A percentile compares a stretch with the other conserved stretches of the same genome.
phyloP scores from a whole-genome alignment of 2,797 vertebrate species.

The Acipenser ruthenus region DNA sequence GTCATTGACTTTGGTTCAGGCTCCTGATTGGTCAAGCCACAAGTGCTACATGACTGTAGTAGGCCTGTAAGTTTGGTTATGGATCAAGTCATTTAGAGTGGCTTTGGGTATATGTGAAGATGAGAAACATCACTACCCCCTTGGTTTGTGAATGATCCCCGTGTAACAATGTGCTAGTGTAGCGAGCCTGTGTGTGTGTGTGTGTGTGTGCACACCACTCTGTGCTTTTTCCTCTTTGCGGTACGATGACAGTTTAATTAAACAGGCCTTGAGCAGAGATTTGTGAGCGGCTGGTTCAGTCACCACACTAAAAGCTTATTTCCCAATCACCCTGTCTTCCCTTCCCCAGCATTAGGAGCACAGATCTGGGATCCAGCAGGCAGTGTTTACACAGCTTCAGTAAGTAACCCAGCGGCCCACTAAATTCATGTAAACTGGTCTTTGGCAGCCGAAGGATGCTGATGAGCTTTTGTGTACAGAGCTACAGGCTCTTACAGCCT shows the following conservation, averaged over 20 bases:
- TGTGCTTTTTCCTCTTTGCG: background rate
- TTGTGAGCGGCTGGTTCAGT: background rate
- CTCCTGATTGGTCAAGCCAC: no score
- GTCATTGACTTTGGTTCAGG: no score
- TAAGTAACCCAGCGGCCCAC: conserved; percentile 1
- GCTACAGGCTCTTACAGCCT: background rate
- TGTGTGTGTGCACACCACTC: no score
- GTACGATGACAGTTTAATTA: conserved; percentile 4
- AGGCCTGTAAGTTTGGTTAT: no score
- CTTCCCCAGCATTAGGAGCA: background rate
- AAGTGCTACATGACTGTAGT: no score
- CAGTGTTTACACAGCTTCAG: background rate
- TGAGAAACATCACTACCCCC: no score
- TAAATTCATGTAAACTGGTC: conserved; percentile 3
- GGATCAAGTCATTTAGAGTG: no score
- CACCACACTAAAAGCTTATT: no score
- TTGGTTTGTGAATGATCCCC: no score
- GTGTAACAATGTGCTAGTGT: no score
- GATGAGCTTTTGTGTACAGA: background rate
- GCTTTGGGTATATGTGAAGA: no score
- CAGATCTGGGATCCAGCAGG: background rate
- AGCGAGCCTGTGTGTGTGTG: no score
- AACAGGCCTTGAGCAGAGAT: background rate
- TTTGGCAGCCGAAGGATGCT: conserved; percentile 4
- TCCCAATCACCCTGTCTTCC: background rate